Base-by-base conservation (phyloP, 2,113 vertebrate species). In the Pongo pygmaeus region DNA sequence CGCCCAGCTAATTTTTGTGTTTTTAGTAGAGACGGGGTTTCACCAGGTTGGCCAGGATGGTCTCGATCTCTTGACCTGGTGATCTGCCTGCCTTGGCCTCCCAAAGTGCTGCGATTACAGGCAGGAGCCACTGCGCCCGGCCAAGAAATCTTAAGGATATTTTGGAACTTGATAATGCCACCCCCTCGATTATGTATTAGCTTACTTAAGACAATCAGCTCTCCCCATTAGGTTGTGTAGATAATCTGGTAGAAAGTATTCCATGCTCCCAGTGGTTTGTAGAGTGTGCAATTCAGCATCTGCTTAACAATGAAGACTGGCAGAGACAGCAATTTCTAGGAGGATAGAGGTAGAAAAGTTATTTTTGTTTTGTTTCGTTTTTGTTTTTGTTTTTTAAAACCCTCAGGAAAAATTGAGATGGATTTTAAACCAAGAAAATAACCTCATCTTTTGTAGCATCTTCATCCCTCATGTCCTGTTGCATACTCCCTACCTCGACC, bases 61-160 rank as follows among this genome's bases (percentile, higher is more conserved):
- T 64, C 61, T 64, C 4, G 0, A 30, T 64, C 11, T 13, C 27
- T 64, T 64, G 61, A 64, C 61, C 30, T 64, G 11, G 52, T 55
- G 52, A 55, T 55, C 52, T 5, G 5, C 61, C 61, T 5, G 61
- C 27, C 61, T 64, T 1, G 27, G 61, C 27, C 27, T 64, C 30
- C 61, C 27, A 30, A 64, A 64, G 27, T 64, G 61, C 27, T 64
- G 27, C 11, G 61, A 64, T 64, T 64, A 64, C 61, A 64, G 61
- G 27, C 0, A 0, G 30, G 61, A 64, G 61, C 5, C 61, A 64
- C 61, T 30, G 13, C 0, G 2, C 5, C 27, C 6, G 5, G 61
- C 12, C 61, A 64, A 64, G 61, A 64, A 64, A 64, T 64, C 5
- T 64, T 84, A 86, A 67, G 38, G 25, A 92, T 35, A 70, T 81